Percentiles rank a stretch among this genome's conserved stretches.
phyloP scores from a whole-genome alignment of 2,888 invertebrate genomes.

The Chalcis sispes region DNA sequence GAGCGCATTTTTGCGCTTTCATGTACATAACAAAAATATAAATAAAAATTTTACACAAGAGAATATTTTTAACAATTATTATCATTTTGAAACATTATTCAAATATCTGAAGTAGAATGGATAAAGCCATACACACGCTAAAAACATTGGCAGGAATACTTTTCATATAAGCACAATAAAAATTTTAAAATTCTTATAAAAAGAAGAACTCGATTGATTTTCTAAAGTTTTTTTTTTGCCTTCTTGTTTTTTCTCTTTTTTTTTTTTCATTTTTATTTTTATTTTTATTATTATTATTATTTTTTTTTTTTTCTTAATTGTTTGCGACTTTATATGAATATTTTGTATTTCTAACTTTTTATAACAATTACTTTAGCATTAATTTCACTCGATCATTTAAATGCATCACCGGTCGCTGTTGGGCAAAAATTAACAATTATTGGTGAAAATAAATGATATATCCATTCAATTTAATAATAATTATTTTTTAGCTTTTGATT shows the following conservation, averaged over 20 bases:
- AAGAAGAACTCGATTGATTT: slow-evolving; percentile 17
- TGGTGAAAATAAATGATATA: slow-evolving; percentile 21
- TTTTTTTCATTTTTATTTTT: too few relatives aligned
- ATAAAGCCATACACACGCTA: slow-evolving; percentile 14
- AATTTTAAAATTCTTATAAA: slow-evolving; percentile 1
- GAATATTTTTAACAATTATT: slow-evolving; percentile 9
- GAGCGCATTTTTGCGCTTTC: slow-evolving; percentile 29
- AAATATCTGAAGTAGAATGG: neutral
- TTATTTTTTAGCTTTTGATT: neutral
- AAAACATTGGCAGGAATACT: slow-evolving; percentile 41
- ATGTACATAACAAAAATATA: slow-evolving; percentile 4
- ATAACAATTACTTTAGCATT: slow-evolving; percentile 27
- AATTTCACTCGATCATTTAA: neutral
- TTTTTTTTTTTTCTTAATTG: too few relatives aligned
- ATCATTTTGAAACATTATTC: neutral
- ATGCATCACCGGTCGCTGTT: neutral
- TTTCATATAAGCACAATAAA: slow-evolving; percentile 22
- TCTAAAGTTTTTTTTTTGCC: neutral
- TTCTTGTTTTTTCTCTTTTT: neutral
- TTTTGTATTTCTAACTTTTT: slow-evolving; percentile 34
- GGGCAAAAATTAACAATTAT: neutral
- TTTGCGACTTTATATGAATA: slow-evolving; percentile 19
- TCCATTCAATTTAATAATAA: neutral
- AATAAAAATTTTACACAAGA: slow-evolving; percentile 20
- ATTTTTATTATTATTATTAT: too few relatives aligned